Evolutionary conservation across 1,140 invertebrate species (phyloP), one percentile per base, ranked within the genome.

Genomic region (Drosophila navojoa): DNA sequence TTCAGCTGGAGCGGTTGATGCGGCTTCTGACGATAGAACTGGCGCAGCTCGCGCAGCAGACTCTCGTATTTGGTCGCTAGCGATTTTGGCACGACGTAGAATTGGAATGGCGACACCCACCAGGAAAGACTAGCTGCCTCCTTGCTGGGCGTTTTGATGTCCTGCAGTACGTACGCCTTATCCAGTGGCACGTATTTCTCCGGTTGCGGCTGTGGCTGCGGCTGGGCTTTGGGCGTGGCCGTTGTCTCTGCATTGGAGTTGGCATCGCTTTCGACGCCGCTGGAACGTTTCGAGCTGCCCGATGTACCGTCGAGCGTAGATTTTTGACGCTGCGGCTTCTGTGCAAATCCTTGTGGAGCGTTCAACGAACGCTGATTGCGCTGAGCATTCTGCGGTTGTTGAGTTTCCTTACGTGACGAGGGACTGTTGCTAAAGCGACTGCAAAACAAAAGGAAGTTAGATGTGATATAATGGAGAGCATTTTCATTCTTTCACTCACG

Each of bases 21-120:
- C 5, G 85, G 93, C 73, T 93, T 93, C n/a, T 92, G 93, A 50
- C 92, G 93, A 81, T 96, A 96, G 11, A 93, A 90, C 52, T 93
- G 92, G 52, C 96, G 95, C 62, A 97, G 95, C 29, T 95, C 93
- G 59, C 94, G 93, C 94, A 97, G 95, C 93, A 96, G 94, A 29
- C 91, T 81, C 15, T 93, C 92, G 79, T 96, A 96, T 76, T 94
- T 93, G 0, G 82, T 70, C 71, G 94, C 90, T 58, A 92, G 63
- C 1, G 93, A 92, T 27, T 93, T 78, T n/a, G 94, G 87, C 77
- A 96, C 95, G 9, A 95, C 94, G 76, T 94, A 96, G 90, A 96
- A 96, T 69, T 94, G 94, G 57, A 94, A 93, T 0, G 96, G 96
- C 76, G 94, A 94, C n/a, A 93, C 92, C 78, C 94, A 95, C 95